phyloP scores from a whole-genome alignment of 2,797 vertebrate genomes.

The Bradypus variegatus region DNA sequence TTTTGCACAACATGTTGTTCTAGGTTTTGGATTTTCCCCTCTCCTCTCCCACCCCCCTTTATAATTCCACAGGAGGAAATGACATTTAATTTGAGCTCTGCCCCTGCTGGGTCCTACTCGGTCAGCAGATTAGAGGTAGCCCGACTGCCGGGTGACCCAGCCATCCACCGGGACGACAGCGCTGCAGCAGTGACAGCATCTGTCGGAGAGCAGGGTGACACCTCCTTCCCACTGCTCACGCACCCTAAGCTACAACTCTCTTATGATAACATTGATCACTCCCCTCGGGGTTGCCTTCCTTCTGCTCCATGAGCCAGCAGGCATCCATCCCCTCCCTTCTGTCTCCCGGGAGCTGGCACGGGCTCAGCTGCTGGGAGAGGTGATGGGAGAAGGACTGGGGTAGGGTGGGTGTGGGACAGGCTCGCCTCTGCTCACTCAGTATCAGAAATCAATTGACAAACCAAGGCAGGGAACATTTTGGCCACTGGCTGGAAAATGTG shows the following conservation, averaged over 20 bases:
- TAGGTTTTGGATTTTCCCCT: slow-evolving; percentile 37
- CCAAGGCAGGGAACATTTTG: neutral
- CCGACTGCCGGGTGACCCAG: slow-evolving; percentile 76
- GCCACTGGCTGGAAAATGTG: neutral
- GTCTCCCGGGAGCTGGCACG: slow-evolving; percentile 35
- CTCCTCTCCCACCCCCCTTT: slow-evolving; percentile 37
- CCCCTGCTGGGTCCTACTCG: slow-evolving; percentile 80
- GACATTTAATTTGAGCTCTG: slow-evolving; percentile 75
- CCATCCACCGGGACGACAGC: slow-evolving; percentile 78
- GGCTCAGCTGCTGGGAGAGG: slow-evolving; percentile 2
- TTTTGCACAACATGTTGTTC: neutral
- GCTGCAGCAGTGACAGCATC: slow-evolving; percentile 80
- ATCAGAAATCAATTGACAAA: neutral
- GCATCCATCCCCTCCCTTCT: slow-evolving; percentile 60
- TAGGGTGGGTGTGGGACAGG: neutral
- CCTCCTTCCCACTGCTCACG: slow-evolving; percentile 84
- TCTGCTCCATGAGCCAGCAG: slow-evolving; percentile 73
- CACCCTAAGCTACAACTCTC: slow-evolving; percentile 81
- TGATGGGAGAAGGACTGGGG: accelerated
- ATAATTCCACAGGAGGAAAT: slow-evolving; percentile 73
- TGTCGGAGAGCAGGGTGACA: slow-evolving; percentile 80
- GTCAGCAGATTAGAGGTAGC: slow-evolving; percentile 80
- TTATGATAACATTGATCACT: slow-evolving; percentile 81
- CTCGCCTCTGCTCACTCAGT: slow-evolving; percentile 30
- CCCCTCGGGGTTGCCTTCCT: slow-evolving; percentile 75